Evolutionary conservation across 2,113 vertebrate species (phyloP).

Genomic region (Pontoporia blainvillei): DNA sequence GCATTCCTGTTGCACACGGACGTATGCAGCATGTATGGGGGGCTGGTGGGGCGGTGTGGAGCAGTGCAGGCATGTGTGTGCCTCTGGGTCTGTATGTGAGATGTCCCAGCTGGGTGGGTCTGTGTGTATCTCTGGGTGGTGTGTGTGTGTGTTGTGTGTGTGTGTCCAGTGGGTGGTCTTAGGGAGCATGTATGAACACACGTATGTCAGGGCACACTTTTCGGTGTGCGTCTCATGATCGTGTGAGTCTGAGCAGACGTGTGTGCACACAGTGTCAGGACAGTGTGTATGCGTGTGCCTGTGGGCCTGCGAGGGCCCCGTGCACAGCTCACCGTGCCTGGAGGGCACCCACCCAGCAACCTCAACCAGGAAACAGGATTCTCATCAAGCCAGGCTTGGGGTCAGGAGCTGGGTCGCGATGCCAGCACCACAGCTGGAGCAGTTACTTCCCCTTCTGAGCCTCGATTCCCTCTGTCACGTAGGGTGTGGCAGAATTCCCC

Average conservation of each 20-base stretch:
- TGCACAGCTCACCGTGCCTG: background rate
- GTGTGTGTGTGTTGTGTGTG: background rate
- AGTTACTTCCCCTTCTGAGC: background rate
- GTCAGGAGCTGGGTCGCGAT: background rate
- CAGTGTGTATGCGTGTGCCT: rapidly evolving
- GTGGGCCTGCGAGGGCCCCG: background rate
- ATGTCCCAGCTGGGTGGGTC: background rate
- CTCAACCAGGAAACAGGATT: background rate
- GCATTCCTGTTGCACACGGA: background rate
- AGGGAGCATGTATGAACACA: rapidly evolving
- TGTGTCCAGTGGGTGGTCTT: background rate
- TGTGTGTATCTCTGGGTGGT: background rate
- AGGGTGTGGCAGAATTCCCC: background rate
- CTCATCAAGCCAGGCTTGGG: background rate
- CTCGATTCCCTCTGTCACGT: background rate
- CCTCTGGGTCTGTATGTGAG: background rate
- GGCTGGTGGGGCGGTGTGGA: background rate
- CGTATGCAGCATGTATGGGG: rapidly evolving
- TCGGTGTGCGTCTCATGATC: background rate
- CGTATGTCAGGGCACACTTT: background rate
- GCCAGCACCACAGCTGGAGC: background rate
- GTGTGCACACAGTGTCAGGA: rapidly evolving
- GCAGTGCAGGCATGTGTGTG: rapidly evolving
- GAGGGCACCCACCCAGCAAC: background rate
- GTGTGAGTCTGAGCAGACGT: background rate